These are phyloP conservation scores for Apoda limacodes DNA, from an alignment of 2,888 invertebrate species.

Conservation along the genomic window DNA sequence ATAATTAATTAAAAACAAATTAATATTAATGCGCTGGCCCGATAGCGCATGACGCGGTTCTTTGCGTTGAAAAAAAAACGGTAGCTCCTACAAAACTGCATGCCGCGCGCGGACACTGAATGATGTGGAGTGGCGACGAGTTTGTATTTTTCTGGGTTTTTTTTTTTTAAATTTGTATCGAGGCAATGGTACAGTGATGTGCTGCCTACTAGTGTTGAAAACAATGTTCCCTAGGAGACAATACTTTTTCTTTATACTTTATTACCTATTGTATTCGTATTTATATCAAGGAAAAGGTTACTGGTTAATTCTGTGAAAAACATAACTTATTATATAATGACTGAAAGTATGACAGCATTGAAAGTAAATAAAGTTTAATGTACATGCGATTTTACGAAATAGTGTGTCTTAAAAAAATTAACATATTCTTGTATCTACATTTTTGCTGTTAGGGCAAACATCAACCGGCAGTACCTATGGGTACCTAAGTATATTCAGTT, in stretches of 20 bases:
- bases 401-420: too few species aligned
- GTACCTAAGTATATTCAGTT: too few species aligned
- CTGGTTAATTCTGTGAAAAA: not conserved
- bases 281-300: not conserved
- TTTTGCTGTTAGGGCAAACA: too few species aligned
- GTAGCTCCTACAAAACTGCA: slow-evolving; percentile 52
- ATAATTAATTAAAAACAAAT: slow-evolving; percentile 50
- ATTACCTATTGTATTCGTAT: not conserved
- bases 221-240: not conserved
- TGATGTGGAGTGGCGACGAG: slow-evolving; percentile 39
- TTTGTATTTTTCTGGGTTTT: slow-evolving; percentile 27
- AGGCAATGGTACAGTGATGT: not conserved
- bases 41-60: slow-evolving; percentile 50
- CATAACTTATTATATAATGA: not conserved
- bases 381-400: too few species aligned
- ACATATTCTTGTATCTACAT: too few species aligned
- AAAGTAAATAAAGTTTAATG: too few species aligned
- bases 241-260: not conserved
- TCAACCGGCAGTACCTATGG: too few species aligned
- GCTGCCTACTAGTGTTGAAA: not conserved
- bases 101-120: slow-evolving; percentile 41
- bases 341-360: too few species aligned
- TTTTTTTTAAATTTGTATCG: slow-evolving; percentile 5
- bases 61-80: slow-evolving; percentile 42
- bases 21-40: slow-evolving; percentile 46